Base-by-base conservation (phyloP, 2,888 invertebrate genomes). In the Notodonta dromedarius region DNA sequence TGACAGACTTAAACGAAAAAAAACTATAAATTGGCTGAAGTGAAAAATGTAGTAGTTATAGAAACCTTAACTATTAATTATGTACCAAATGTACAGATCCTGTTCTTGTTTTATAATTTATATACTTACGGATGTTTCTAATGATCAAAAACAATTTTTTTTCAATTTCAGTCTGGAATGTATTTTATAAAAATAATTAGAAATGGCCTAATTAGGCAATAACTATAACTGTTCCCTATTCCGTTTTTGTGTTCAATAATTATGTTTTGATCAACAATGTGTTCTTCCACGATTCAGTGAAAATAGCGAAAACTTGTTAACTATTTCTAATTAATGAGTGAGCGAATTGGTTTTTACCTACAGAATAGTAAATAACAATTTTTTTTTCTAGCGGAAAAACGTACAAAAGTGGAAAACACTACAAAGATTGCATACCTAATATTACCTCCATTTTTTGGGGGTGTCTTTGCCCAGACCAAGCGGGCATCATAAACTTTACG, bases 31-130 rank as follows among this genome's bases (percentile, higher is more conserved):
- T 78, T 60, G 56, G 61, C 67, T 72, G 56, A 71, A 69, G 66
- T 51, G 63, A 69, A 67, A 67, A 69, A 71, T 74, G 78, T 78
- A 82, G 83, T 84, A 84, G 85, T 85, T 84, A 84, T 78, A 65
- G 59, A 67, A 77, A 77, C 39, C n/a, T 52, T 9, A 32, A 32
- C 5, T 39, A 73, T 70, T 73, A 73, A 53, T 24, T 44, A 66
- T 78, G 77, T 78, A 76, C 78, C 69, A 64, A 63, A 74, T 62
- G 77, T 81, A 76, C 77, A 76, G 71, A n/a, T 16, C 8, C 16
- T 50, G 24, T 14, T 14, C 14, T 7, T 77, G 69, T 70, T 73
- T 73, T 69, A 74, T 70, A 71, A 65, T 65, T n/a, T 71, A 71
- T 6, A 5, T n/a, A 48, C 48, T n/a, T 48, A 48, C 6, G 9